Conservation (phyloP, 1,140 invertebrate species). For the Drosophila dunni region DNA sequence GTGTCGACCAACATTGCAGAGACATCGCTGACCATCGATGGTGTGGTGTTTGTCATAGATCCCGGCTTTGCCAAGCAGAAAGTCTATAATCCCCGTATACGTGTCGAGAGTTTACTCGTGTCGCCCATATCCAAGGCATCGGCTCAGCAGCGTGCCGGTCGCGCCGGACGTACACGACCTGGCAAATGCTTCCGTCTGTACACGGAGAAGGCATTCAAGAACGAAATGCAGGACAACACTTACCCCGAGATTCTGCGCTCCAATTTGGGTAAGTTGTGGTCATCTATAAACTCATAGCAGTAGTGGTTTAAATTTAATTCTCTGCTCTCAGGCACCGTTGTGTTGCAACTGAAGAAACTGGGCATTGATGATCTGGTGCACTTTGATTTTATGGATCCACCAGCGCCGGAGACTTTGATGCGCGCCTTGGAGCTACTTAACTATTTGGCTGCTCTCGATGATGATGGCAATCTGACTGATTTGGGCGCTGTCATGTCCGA, state of each 20-base stretch:
- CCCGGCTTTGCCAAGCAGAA: constrained; percentile 99
- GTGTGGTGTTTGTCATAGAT: constrained; percentile 99
- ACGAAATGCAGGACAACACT: constrained; percentile 99
- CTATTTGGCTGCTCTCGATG: constrained; percentile 95
- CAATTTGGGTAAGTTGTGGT: constrained; percentile 71
- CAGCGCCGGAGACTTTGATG: constrained; percentile 99
- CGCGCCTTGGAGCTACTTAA: constrained; percentile 98
- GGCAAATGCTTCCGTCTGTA: constrained; percentile 99
- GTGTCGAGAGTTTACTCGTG: constrained; percentile 98
- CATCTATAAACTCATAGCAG: not conserved
- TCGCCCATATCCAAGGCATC: constrained; percentile 99
- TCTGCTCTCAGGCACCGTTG: constrained; percentile 89
- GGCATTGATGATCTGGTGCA: constrained; percentile 99
- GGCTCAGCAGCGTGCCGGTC: constrained; percentile 98
- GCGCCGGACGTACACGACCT: constrained; percentile 97
- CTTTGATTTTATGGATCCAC: constrained; percentile 99
- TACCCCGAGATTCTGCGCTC: constrained; percentile 97
- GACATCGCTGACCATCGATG: constrained; percentile 99
- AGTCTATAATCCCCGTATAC: constrained; percentile 98
- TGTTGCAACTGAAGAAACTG: constrained; percentile 98
- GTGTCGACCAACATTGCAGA: constrained; percentile 99
- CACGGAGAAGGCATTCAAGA: constrained; percentile 99
- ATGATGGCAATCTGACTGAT: constrained; percentile 98
- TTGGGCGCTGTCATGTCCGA: constrained; percentile 99
- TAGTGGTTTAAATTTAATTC: not conserved